Evolutionary conservation across 2,113 vertebrate genomes (phyloP), one percentile per base, ranked within the genome.

Genomic region (Zosterops japonicus): DNA sequence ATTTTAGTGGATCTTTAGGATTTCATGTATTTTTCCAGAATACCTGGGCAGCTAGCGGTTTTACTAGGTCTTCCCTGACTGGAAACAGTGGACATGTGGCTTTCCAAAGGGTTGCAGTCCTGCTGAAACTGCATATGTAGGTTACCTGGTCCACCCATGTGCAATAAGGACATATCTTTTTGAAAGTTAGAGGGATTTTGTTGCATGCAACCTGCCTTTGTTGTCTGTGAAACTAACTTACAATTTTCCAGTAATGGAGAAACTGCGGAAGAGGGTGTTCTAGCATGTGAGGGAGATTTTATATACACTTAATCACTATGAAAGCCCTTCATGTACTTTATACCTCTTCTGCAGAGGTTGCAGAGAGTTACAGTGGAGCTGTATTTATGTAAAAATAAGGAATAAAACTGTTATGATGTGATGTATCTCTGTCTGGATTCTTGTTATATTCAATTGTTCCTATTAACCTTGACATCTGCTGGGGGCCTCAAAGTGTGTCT

Each of bases 341-440:
- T 71, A 53, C 5, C 21, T 93, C 35, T 56, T 90, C 46, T 82
- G 63, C 16, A 72, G 85, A 90, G 36, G 65, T 57, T 64, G 69
- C 36, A 69, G 36, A 44, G 61, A 46, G 14, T 80, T 85, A 50
- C 9, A 42, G 29, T 81, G 47, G 27, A 79, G 14, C 41, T 74
- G 15, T 83, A 4, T 49, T 83, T 80, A 35, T 86, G 42, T 90
- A 74, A 83, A 56, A 93, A 42, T 76, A 72, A 57, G 20, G 36
- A 87, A 81, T 95, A 72, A 86, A 92, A 19, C 55, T 56, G 7
- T 72, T 87, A 57, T 59, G 28, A 42, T 68, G 25, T 65, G 55
- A 55, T 77, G 16, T 13, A 59, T 90, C 61, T 57, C 7, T 31
- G 11, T 46, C 52, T 83, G 74, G 11, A 49, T 88, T 92, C 35